Base-by-base conservation (phyloP, 2,888 invertebrate species). In the Micoletzkya japonica region DNA sequence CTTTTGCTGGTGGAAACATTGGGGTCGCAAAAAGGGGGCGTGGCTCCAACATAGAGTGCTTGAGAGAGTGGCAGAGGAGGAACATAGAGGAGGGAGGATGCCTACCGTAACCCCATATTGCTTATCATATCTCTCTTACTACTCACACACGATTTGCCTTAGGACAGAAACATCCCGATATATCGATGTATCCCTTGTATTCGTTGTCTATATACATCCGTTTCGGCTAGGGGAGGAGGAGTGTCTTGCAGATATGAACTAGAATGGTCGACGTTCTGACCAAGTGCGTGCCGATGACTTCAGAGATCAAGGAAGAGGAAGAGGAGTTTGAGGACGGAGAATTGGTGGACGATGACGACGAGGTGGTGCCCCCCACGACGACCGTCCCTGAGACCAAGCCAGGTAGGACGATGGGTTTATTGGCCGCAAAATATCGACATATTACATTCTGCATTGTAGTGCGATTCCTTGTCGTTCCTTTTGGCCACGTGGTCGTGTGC, bases 261-360 rank as follows among this genome's bases (percentile, higher is more conserved):
- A 64, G 49, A 66, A 68, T 68, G 68, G 58, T 68, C 36, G 68
- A 68, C 32, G 49, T 68, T 49, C 57, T 68, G 30, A 58, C 57
- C 32, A 68, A 58, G 32, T 32, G 44, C 30, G 24, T 30, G 36
- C 44, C 57, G 32, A 32, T 57, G 36, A 30, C 28, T 50, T 36
- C 32, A 49, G 58, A 50, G 30, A 56, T 50, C 57, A 17, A 58
- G 32, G 68, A 57, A 20, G 58, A 36, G 20, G 30, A 44, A 37
- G 64, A 67, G 32, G 68, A 68, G 30, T 68, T 49, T 36, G 68
- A 68, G 49, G 68, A 68, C 32, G 68, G 68, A 28, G 68, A 68
- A 36, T 26, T 68, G 6, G 68, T 68, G 17, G 68, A 68, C n/a
- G 68, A 68, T 58, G 68, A 68, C 49, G 68, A 68, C 32, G 67